These are phyloP conservation scores for Sula dactylatra DNA, from an alignment of 2,113 vertebrate genomes.

Conservation along the genomic window DNA sequence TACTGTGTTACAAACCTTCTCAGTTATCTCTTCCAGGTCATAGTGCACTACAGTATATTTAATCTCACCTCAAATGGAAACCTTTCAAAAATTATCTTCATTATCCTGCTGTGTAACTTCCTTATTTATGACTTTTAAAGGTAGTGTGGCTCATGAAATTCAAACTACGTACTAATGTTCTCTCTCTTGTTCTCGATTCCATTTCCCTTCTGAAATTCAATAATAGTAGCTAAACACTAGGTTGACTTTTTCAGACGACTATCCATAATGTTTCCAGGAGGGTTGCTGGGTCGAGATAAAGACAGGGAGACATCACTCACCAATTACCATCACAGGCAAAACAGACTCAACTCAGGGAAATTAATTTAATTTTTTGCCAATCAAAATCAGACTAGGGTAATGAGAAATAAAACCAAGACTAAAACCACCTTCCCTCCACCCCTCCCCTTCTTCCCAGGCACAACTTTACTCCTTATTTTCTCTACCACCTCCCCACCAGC, in stretches of 20 bases:
- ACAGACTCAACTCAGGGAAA: accelerated
- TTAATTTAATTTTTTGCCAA: neutral
- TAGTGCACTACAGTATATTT: accelerated
- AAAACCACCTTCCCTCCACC: neutral
- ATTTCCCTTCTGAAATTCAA: neutral
- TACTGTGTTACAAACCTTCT: neutral
- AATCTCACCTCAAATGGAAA: neutral
- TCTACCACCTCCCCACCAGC: neutral
- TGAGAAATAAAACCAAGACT: neutral
- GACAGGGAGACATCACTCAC: neutral
- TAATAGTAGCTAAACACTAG: neutral
- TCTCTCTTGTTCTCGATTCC: neutral
- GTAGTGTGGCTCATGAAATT: neutral
- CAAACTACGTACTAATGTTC: neutral
- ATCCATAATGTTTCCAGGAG: neutral
- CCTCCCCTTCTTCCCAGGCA: neutral
- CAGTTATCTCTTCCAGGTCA: neutral
- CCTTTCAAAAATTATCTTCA: neutral
- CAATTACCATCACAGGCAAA: neutral
- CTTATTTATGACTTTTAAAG: neutral
- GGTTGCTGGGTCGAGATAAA: neutral
- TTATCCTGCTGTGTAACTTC: neutral
- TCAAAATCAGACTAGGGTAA: neutral
- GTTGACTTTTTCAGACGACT: neutral
- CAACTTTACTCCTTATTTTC: neutral